Conservation (phyloP, 1,140 invertebrate genomes). For the Papilio polytes region DNA sequence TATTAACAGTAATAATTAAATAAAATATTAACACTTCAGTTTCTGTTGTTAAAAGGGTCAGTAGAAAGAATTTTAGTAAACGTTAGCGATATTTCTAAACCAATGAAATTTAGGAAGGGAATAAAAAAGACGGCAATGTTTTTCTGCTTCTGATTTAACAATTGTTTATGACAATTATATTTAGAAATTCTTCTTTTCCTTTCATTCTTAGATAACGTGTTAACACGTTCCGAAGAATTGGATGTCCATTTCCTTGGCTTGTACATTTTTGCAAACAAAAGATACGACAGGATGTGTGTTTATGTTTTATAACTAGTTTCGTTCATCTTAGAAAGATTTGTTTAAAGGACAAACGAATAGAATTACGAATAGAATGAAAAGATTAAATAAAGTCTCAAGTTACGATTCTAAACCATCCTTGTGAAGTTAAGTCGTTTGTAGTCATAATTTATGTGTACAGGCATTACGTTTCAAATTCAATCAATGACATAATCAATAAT, state of each 20-base stretch:
- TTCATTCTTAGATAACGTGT: background rate
- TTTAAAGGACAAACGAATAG: background rate
- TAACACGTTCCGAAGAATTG: background rate
- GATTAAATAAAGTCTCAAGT: constrained; percentile 5
- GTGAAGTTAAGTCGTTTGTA: background rate
- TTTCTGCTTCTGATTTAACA: too few relatives aligned
- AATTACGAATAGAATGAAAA: background rate
- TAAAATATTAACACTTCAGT: too few relatives aligned
- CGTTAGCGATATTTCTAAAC: too few relatives aligned
- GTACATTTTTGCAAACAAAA: constrained; percentile 8
- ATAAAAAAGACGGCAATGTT: too few relatives aligned
- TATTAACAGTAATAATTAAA: too few relatives aligned
- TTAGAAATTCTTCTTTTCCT: background rate
- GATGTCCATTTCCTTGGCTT: background rate
- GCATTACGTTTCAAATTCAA: background rate
- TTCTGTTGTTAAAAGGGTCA: too few relatives aligned
- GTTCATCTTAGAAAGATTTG: background rate
- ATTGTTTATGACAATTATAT: too few relatives aligned
- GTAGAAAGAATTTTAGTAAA: too few relatives aligned
- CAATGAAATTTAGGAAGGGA: too few relatives aligned
- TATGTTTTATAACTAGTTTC: background rate
- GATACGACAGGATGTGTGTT: background rate
- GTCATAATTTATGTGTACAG: background rate
- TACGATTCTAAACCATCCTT: background rate
- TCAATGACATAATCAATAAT: background rate